Base-by-base conservation (phyloP, 2,113 vertebrate species). In the Periophthalmus modestus region DNA sequence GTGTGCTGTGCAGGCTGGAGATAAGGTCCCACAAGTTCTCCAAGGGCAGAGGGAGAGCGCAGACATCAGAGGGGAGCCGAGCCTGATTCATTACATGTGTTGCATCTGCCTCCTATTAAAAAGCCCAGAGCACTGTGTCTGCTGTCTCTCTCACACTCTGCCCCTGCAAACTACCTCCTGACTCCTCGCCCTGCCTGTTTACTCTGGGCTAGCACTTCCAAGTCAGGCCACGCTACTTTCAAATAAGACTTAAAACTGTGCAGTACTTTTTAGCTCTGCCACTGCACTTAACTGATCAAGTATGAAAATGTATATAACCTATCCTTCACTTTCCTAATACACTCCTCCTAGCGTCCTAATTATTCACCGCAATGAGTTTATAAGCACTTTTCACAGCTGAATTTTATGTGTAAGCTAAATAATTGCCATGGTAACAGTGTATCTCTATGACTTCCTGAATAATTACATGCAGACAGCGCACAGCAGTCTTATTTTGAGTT, bases 41-140 rank as follows among this genome's bases (percentile, higher is more conserved):
- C 90, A 92, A 92, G 93, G 90, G 93, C 93, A 94, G 92, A 93
- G 94, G 91, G 90, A 94, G 88, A 80, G 85, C 91, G 94, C 93
- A 95, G 93, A 95, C 93, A 94, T 95, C 94, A 95, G 92, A 95
- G 86, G 90, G 92, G 74, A 89, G 91, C 87, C 91, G 76, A 82
- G 85, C 91, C 88, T 93, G 91, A 95, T 94, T 95, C 93, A 93
- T 93, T 93, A 93, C 88, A 91, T 91, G 89, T 91, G 91, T 89
- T 12, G 91, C 94, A 94, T 95, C 94, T 96, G 94, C 91, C 79
- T 94, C 88, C 87, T 87, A 93, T 96, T 95, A 94, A 91, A 92
- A 91, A 86, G 83, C 85, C 86, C 87, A 81, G 78, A 93, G 93
- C 91, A 82, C 90, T 91, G 91, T 92, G 84, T 74, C 86, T 91